Conservation (phyloP, 2,797 vertebrate species). For the Melanotaenia parkinsoni region DNA sequence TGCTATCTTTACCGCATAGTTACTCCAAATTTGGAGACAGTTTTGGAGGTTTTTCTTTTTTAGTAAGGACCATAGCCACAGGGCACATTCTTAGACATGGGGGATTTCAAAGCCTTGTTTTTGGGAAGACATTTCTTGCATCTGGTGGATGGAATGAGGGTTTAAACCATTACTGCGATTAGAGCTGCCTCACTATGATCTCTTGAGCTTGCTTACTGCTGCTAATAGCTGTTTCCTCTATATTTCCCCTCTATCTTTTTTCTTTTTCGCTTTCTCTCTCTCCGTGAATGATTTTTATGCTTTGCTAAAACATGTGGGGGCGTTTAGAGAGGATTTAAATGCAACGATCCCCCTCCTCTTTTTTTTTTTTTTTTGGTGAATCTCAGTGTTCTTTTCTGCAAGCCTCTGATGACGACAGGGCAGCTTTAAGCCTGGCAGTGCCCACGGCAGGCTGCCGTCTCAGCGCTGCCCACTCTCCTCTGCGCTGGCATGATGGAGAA, state of each 20-base stretch:
- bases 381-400: slow-evolving; percentile 83
- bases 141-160: slow-evolving; percentile 80
- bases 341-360: slow-evolving; percentile 78
- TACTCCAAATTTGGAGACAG: slow-evolving; percentile 62
- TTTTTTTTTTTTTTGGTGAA: slow-evolving; percentile 81
- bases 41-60: slow-evolving; percentile 60
- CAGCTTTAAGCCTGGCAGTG: slow-evolving; percentile 87
- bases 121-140: slow-evolving; percentile 78
- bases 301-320: slow-evolving; percentile 88
- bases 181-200: slow-evolving; percentile 84
- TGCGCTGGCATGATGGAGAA: slow-evolving; percentile 81
- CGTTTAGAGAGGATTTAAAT: slow-evolving; percentile 89
- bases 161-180: slow-evolving; percentile 86
- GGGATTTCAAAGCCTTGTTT: slow-evolving; percentile 80
- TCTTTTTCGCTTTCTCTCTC: slow-evolving; percentile 78
- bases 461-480: slow-evolving; percentile 86
- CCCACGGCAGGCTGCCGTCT: slow-evolving; percentile 87
- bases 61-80: slow-evolving; percentile 68
- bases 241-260: slow-evolving; percentile 77
- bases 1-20: slow-evolving; percentile 59
- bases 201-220: slow-evolving; percentile 84
- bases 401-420: slow-evolving; percentile 86
- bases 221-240: slow-evolving; percentile 85
- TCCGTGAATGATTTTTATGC: slow-evolving; percentile 88
- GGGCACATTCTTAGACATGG: slow-evolving; percentile 78